Evolutionary conservation across 2,888 invertebrate genomes (phyloP), one percentile per base, ranked within the genome.

Genomic region (Rambutsinella grinnellia): DNA sequence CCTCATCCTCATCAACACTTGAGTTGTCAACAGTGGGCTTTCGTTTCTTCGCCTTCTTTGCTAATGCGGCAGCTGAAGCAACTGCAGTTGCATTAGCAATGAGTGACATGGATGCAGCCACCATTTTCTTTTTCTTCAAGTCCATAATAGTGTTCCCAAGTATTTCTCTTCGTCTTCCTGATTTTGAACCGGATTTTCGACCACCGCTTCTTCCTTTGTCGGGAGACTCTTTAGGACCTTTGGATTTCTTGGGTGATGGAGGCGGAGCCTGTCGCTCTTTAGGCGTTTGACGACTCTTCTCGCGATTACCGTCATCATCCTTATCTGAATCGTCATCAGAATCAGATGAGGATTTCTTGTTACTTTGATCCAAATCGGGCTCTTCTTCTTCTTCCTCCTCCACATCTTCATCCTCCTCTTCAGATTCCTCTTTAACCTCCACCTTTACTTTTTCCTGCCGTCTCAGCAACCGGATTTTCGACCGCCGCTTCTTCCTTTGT

Each of bases 361-460:
- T 56, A 36, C 70, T 66, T 46, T 58, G 36, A 8, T 66, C 72
- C 62, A 68, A 56, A 26, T 78, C 60, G 17, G 17, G 3, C 19
- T 63, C 60, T n/a, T 56, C 61, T 53, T 68, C 58, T 6, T 70
- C 61, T 21, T 80, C 76, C 17, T 79, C 68, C n/a, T 76, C 76
- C 44, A 62, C 76, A 26, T 56, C 63, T 26, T 77, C 78, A 17
- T 68, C 79, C 21, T 72, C 72, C n/a, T 74, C 63, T 10, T 66
- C 79, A 13, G 57, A 68, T 28, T 70, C 70, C 46, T 46, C 49
- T 21, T 82, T 82, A 24, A 27, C 2, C 81, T 69, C 75, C 85
- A 84, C 76, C 87, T 79, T 81, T 86, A 86, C 67, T 86, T 85
- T 21, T 87, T 87, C 78, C 88, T 85, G 67, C 87, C 87, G 51